phyloP scores from a whole-genome alignment of 2,113 vertebrate genomes.

The Dicerorhinus sumatrensis region DNA sequence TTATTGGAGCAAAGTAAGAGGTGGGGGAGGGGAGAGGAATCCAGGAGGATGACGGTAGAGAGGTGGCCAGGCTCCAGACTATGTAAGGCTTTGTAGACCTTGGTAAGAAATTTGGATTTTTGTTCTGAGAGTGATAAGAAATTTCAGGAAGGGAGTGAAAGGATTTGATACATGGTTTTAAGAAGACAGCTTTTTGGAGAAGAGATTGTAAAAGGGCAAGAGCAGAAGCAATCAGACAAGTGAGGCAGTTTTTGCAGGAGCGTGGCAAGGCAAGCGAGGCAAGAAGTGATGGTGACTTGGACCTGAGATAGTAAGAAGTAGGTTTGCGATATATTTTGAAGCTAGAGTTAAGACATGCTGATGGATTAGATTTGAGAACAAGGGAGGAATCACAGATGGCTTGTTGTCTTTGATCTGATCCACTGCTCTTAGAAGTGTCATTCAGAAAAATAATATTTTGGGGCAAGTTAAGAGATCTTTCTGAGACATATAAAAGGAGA shows the following conservation, averaged over 20 bases:
- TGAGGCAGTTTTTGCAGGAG: background rate
- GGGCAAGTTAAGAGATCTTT: background rate
- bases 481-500: background rate
- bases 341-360: background rate
- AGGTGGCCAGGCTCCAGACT: background rate
- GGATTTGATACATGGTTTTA: background rate
- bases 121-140: background rate
- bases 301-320: background rate
- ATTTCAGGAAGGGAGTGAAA: background rate
- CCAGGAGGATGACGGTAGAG: background rate
- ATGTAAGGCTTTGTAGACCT: background rate
- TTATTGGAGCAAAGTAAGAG: background rate
- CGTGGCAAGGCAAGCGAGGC: too few species aligned
- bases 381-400: background rate
- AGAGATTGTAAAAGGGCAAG: background rate
- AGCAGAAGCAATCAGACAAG: background rate
- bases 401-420: background rate
- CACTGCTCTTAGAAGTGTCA: background rate
- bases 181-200: background rate
- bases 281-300: background rate
- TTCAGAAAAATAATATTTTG: background rate
- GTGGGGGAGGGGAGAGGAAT: accelerated
- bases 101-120: background rate
- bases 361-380: background rate
- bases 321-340: background rate